Base-by-base conservation (phyloP, 2,113 vertebrate genomes). In the Tauraco erythrolophus region DNA sequence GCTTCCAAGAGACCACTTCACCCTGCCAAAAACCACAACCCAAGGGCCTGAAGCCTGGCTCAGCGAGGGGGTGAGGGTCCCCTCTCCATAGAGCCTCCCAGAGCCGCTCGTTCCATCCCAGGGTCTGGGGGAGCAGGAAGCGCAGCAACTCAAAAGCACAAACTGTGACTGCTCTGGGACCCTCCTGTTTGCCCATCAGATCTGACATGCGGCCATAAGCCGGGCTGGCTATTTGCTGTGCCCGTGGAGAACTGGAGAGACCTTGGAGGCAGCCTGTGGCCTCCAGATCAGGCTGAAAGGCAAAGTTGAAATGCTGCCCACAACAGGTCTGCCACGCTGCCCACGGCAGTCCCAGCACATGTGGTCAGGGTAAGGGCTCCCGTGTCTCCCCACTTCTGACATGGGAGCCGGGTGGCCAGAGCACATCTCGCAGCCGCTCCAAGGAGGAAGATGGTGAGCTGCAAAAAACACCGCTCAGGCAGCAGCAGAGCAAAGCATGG, bases 391-490 rank as follows among this genome's bases (percentile, higher is more conserved):
- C 4, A 0, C 15, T 75, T 88, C 87, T 3, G 3, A 16, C 37
- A 17, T 0, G 1, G 22, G 53, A 83, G 8, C 10, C 2, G 0
- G 43, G 41, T 16, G 24, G 50, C 16, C 0, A 0, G 25, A 56
- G 43, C 57, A 50, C 28, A 33, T 53, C 53, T 46, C 0, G 0
- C 0, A 9, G 62, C 33, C 0, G 0, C 31, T 62, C 57, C 21
- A 6, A 64, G 22, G 19, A n/a, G 10, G 48, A 77, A 60, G 54
- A 61, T 0, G 2, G 0, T 27, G 39, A 86, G 27, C 51, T 94
- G 70, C 19, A 68, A 54, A 82, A 41, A 69, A 76, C 1, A 2
- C 43, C 9, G 0, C 10, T 22, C 17, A 33, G 25, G 45, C 39
- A 74, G 31, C 35, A 89, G 33, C 48, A 69, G 71, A 68, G 28